Evolutionary conservation across 1,140 invertebrate species (phyloP).

Genomic region (Leptinotarsa texana): DNA sequence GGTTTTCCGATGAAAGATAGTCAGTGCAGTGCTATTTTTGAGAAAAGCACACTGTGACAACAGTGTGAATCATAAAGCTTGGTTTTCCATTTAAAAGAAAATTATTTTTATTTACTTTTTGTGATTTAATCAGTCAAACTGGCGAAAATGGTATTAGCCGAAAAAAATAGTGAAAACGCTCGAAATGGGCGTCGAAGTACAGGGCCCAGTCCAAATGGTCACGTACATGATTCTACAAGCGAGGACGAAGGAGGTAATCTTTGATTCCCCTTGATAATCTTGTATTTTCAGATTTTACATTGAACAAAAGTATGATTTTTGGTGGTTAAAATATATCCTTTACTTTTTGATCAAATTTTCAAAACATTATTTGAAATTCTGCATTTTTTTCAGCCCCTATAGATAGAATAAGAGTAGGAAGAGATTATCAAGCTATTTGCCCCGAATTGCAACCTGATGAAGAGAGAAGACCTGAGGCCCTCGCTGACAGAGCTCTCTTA

Average conservation of each 20-base stretch:
- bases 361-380: neutral
- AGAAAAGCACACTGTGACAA: slow-evolving; percentile 29
- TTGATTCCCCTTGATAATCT: slow-evolving; percentile 31
- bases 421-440: slow-evolving; percentile 90
- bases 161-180: slow-evolving; percentile 78
- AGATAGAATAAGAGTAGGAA: slow-evolving; percentile 91
- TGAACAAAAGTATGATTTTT: neutral
- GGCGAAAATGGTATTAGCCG: slow-evolving; percentile 79
- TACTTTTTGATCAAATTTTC: neutral
- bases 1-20: slow-evolving; percentile 43
- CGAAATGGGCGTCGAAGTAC: slow-evolving; percentile 83
- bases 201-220: slow-evolving; percentile 86
- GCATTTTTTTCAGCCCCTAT: slow-evolving; percentile 65
- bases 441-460: slow-evolving; percentile 72
- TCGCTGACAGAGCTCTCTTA: slow-evolving; percentile 83
- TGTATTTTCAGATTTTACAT: neutral
- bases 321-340: neutral
- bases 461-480: slow-evolving; percentile 63
- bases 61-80: slow-evolving; percentile 34
- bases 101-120: slow-evolving; percentile 18
- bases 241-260: slow-evolving; percentile 74
- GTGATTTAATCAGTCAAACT: slow-evolving; percentile 26
- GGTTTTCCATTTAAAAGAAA: slow-evolving; percentile 12
- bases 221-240: slow-evolving; percentile 76
- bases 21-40: slow-evolving; percentile 37